These are phyloP conservation scores for Euleptes europaea DNA, from an alignment of 2,113 vertebrate species.

Conservation along the genomic window DNA sequence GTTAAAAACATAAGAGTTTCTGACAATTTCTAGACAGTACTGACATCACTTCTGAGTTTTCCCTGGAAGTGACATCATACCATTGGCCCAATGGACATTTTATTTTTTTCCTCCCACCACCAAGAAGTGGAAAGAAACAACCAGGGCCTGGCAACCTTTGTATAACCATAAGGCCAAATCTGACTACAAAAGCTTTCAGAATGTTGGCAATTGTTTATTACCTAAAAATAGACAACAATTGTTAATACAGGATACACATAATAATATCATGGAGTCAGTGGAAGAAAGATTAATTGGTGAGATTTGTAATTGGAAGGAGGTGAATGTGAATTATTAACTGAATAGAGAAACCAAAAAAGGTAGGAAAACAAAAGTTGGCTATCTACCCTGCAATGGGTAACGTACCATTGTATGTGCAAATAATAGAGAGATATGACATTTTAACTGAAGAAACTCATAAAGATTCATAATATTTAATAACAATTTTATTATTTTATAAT, in stretches of 20 bases:
- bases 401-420: slow-evolving; percentile 39
- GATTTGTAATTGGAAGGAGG: background rate
- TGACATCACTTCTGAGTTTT: no score
- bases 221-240: background rate
- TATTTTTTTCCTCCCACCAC: no score
- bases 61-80: no score
- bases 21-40: no score
- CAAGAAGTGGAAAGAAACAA: no score
- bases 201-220: background rate
- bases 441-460: slow-evolving; percentile 39
- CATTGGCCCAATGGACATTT: no score
- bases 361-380: slow-evolving; percentile 41
- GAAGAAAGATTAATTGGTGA: background rate
- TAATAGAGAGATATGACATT: slow-evolving; percentile 34
- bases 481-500: slow-evolving; percentile 25
- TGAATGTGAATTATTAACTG: background rate
- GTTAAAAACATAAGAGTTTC: no score
- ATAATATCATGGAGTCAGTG: background rate
- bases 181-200: background rate
- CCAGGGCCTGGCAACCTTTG: no score
- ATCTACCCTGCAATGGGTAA: slow-evolving; percentile 46
- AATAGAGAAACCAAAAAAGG: slow-evolving; percentile 35
- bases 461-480: slow-evolving; percentile 42
- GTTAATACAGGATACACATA: background rate
- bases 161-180: background rate